phyloP scores from a whole-genome alignment of 2,888 invertebrate species.

The Nephrotoma appendiculata region DNA sequence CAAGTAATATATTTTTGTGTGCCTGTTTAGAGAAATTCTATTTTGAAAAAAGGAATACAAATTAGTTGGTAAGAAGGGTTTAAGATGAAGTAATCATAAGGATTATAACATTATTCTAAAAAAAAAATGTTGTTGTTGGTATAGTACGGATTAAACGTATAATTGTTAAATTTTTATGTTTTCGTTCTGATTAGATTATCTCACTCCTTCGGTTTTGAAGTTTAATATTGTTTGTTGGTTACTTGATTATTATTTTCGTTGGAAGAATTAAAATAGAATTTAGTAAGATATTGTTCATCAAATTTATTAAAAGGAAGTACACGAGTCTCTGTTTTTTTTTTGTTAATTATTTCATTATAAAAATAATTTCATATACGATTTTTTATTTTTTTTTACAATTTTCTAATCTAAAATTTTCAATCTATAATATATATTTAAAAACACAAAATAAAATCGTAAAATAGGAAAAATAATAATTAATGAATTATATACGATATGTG shows the following conservation, averaged over 20 bases:
- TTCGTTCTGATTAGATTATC: background rate
- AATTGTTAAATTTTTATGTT: background rate
- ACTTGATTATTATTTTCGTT: background rate
- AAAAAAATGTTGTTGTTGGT: background rate
- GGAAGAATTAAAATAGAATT: background rate
- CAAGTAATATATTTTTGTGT: background rate
- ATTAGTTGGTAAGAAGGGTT: background rate
- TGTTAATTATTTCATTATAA: background rate
- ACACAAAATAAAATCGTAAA: background rate
- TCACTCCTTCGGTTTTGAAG: background rate
- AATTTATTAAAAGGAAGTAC: background rate
- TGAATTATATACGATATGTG: background rate
- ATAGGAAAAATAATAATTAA: background rate
- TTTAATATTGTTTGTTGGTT: background rate
- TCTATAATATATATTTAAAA: background rate
- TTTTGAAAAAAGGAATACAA: background rate
- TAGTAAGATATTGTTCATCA: background rate
- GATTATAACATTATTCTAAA: background rate
- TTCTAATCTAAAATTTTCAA: background rate
- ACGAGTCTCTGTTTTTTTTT: background rate
- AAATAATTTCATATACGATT: background rate
- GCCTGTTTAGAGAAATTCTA: background rate
- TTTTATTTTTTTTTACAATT: background rate
- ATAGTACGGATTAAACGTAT: background rate
- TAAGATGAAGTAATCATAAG: background rate